Conservation (phyloP, 2,113 vertebrate species). For the Mormoops blainvillei region DNA sequence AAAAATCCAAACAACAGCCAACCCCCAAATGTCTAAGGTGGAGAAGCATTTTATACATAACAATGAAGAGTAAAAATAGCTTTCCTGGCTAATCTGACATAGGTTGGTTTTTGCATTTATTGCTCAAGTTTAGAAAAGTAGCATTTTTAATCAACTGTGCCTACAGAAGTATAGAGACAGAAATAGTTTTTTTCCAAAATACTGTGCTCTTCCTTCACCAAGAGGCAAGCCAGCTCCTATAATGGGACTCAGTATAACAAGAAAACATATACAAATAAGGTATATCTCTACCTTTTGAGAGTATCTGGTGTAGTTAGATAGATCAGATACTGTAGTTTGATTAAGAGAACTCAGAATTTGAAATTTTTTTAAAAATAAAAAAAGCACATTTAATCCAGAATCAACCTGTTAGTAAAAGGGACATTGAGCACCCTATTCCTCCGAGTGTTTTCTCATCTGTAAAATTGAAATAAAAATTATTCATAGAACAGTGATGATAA, state of each 20-base stretch:
- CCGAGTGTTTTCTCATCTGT: background rate
- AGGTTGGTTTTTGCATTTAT: background rate
- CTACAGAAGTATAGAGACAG: background rate
- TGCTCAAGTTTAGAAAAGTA: slow-evolving; percentile 4
- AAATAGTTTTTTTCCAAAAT: background rate
- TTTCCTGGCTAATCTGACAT: background rate
- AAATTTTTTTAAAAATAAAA: background rate
- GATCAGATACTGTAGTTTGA: background rate
- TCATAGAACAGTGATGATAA: background rate
- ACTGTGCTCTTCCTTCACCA: background rate
- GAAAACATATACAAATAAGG: background rate
- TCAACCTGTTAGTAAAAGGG: background rate
- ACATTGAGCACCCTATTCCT: background rate
- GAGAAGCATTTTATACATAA: background rate
- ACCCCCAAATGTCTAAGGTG: background rate
- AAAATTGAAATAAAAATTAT: background rate
- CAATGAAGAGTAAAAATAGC: slow-evolving; percentile 44
- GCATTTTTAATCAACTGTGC: background rate
- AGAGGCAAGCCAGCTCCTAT: background rate
- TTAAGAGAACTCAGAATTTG: background rate
- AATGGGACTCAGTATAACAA: background rate
- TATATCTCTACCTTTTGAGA: background rate
- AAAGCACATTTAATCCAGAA: background rate
- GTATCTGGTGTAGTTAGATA: background rate
- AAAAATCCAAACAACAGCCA: slow-evolving; percentile 17